Percentiles rank a stretch among this genome's conserved stretches.
phyloP scores from a whole-genome alignment of 1,140 invertebrate genomes.

The Geopemphigus sp. region DNA sequence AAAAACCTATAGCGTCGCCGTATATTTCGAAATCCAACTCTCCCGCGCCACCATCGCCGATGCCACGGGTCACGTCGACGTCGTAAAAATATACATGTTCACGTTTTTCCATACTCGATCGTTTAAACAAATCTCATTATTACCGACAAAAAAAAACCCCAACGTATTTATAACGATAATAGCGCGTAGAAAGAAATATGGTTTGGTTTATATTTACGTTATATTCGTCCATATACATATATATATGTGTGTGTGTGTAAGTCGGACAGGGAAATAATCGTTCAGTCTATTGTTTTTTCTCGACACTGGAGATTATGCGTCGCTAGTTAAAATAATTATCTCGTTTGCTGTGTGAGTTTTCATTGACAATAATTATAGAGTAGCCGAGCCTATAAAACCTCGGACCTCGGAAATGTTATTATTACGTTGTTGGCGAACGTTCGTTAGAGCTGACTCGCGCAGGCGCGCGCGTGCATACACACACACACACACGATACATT shows the following conservation, averaged over 20 bases:
- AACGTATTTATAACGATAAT: constrained; percentile 13
- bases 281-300: constrained; percentile 41
- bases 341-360: constrained; percentile 41
- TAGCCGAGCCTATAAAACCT: constrained; percentile 16
- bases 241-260: not conserved
- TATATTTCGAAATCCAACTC: no score
- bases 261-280: constrained; percentile 3
- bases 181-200: constrained; percentile 8
- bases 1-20: no score
- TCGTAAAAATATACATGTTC: constrained; percentile 27
- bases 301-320: constrained; percentile 18
- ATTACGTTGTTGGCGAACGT: constrained; percentile 8
- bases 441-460: not conserved
- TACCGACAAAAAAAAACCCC: not conserved
- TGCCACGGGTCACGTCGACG: not conserved
- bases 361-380: constrained; percentile 48
- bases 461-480: not conserved
- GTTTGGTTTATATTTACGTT: not conserved
- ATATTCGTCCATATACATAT: not conserved
- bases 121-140: constrained; percentile 24
- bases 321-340: constrained; percentile 46
- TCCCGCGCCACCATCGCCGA: not conserved
- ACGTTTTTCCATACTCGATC: constrained; percentile 4
- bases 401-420: constrained; percentile 29
- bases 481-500: not conserved